Percentiles rank a stretch among this genome's conserved stretches.
These are phyloP conservation scores for Agrilus cyanescens DNA, from an alignment of 2,888 invertebrate genomes.

Conservation along the genomic window DNA sequence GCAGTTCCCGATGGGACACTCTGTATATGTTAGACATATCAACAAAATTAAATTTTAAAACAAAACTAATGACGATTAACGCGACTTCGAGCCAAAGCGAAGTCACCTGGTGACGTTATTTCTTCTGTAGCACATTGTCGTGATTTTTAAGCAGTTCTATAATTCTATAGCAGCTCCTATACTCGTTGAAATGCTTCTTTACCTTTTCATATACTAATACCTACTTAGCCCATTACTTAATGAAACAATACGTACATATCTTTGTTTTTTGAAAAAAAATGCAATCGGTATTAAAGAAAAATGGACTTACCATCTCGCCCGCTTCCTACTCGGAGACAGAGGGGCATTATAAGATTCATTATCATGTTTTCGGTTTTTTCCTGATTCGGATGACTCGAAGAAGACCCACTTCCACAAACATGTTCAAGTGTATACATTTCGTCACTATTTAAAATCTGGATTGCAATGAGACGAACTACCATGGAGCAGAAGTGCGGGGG, in stretches of 20 bases:
- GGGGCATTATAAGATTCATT: slow-evolving; percentile 90
- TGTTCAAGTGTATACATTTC: slow-evolving; percentile 86
- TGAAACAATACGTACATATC: not conserved
- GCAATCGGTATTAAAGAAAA: no score
- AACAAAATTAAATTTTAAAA: no score
- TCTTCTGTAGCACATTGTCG: no score
- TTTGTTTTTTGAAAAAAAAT: not conserved
- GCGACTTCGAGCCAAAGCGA: no score
- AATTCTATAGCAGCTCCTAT: not conserved
- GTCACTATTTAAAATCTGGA: slow-evolving; percentile 91
- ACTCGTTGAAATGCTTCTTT: not conserved
- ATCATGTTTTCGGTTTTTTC: slow-evolving; percentile 93
- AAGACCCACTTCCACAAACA: slow-evolving; percentile 71
- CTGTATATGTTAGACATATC: no score
- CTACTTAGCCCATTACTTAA: not conserved
- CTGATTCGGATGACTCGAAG: slow-evolving; percentile 74
- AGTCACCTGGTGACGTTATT: no score
- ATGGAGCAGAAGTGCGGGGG: slow-evolving; percentile 93
- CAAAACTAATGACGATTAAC: no score
- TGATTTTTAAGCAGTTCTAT: no score
- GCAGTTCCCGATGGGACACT: no score
- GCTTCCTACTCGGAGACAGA: slow-evolving; percentile 89
- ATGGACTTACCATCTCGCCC: slow-evolving; percentile 69
- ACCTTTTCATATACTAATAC: not conserved
- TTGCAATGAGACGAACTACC: slow-evolving; percentile 86